phyloP scores from a whole-genome alignment of 2,113 vertebrate species.

The Trematomus loennbergii region DNA sequence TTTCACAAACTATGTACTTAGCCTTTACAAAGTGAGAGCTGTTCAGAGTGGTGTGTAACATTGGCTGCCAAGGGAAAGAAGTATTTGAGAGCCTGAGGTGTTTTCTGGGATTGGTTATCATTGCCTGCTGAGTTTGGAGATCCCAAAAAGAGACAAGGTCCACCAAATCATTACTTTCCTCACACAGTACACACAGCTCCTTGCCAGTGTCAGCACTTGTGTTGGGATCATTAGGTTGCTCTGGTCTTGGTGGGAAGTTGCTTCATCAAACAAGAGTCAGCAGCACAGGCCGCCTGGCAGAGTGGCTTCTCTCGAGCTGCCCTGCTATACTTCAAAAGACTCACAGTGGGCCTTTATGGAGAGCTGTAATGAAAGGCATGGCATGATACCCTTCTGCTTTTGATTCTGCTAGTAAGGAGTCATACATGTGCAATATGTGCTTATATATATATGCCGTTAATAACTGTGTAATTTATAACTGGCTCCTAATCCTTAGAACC shows the following conservation, averaged over 20 bases:
- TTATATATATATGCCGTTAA: too few species aligned
- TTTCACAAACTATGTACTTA: slow-evolving; percentile 1
- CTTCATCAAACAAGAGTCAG: slow-evolving; percentile 78
- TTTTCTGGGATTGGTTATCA: slow-evolving; percentile 34
- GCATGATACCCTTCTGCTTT: slow-evolving; percentile 64
- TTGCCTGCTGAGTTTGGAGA: slow-evolving; percentile 38
- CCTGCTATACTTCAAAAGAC: slow-evolving; percentile 75
- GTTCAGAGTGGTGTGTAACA: slow-evolving; percentile 21
- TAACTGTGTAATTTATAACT: too few species aligned
- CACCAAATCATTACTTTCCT: slow-evolving; percentile 53
- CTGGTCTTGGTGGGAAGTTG: slow-evolving; percentile 59
- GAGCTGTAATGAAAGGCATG: slow-evolving; percentile 73
- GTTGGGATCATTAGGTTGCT: slow-evolving; percentile 69
- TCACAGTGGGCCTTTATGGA: slow-evolving; percentile 59
- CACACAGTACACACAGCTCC: slow-evolving; percentile 45
- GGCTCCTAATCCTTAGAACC: too few species aligned
- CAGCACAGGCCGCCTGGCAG: slow-evolving; percentile 49
- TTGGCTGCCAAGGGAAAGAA: slow-evolving; percentile 9
- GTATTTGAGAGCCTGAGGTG: slow-evolving; percentile 21
- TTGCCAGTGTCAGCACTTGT: slow-evolving; percentile 59
- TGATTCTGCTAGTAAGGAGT: slow-evolving; percentile 65
- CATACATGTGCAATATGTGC: too few species aligned
- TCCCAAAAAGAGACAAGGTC: slow-evolving; percentile 54
- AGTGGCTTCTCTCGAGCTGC: slow-evolving; percentile 60
- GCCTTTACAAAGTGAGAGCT: slow-evolving; percentile 20